Evolutionary conservation across 2,797 vertebrate genomes (phyloP).

Genomic region (Apogon hyalosoma): DNA sequence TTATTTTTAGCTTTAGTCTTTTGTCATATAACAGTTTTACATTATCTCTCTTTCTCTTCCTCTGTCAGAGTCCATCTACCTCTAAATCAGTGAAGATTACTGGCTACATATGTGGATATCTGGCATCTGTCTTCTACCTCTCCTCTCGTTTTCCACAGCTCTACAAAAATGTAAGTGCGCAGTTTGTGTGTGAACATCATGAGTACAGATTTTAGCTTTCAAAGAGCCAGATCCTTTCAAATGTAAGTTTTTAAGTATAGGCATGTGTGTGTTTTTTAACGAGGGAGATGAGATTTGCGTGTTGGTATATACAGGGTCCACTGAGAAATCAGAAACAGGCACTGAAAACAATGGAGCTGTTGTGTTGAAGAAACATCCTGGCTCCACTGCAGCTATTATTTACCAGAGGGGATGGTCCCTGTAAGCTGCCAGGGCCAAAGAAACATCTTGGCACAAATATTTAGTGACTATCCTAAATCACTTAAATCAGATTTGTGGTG

Average conservation of each 20-base stretch:
- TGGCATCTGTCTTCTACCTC: slow-evolving; percentile 83
- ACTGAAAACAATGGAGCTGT: slow-evolving; percentile 59
- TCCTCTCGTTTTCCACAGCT: slow-evolving; percentile 83
- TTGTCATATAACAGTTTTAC: background rate
- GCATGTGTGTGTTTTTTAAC: slow-evolving; percentile 11
- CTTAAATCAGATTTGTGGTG: slow-evolving; percentile 3
- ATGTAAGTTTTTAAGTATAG: background rate
- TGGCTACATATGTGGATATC: slow-evolving; percentile 83
- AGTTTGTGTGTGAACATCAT: background rate
- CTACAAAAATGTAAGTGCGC: slow-evolving; percentile 81
- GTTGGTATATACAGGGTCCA: slow-evolving; percentile 17
- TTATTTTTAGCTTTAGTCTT: too few relatives aligned
- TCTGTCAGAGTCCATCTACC: slow-evolving; percentile 60
- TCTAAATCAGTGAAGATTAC: slow-evolving; percentile 77
- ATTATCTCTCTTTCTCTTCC: background rate
- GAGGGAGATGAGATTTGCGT: slow-evolving; percentile 12
- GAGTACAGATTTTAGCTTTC: background rate
- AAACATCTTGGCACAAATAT: slow-evolving; percentile 22
- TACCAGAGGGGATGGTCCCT: slow-evolving; percentile 31
- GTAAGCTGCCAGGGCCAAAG: slow-evolving; percentile 13
- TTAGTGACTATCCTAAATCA: slow-evolving; percentile 12
- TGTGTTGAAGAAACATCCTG: slow-evolving; percentile 48
- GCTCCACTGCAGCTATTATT: slow-evolving; percentile 44
- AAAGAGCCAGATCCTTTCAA: background rate
- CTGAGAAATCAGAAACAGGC: slow-evolving; percentile 57